phyloP scores from a whole-genome alignment of 1,140 invertebrate species.

The Drosophila kikkawai region DNA sequence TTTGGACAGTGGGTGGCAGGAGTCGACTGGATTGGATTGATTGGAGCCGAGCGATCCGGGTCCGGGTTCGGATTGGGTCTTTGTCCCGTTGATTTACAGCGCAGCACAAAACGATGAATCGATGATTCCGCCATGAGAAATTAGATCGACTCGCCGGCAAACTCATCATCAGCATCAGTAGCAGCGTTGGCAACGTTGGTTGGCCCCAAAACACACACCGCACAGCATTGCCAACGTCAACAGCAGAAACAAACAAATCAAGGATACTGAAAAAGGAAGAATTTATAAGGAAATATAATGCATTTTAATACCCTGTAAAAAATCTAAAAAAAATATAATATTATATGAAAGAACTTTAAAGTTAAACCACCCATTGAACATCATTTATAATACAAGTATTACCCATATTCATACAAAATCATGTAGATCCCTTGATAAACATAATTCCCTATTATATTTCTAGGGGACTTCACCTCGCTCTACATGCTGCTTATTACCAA shows the following conservation, averaged over 20 bases:
- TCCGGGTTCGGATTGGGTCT: constrained; percentile 33
- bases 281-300: no score
- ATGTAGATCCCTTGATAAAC: neutral
- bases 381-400: no score
- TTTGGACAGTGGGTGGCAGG: constrained; percentile 67
- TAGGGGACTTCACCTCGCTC: neutral
- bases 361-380: neutral
- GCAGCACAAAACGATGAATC: constrained; percentile 78
- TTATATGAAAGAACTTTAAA: neutral
- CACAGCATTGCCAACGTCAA: constrained; percentile 53
- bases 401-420: neutral
- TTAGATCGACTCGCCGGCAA: constrained; percentile 68
- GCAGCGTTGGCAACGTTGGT: constrained; percentile 38
- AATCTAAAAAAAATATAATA: neutral
- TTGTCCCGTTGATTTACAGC: constrained; percentile 73
- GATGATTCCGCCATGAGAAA: constrained; percentile 82
- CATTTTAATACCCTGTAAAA: neutral
- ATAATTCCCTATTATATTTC: neutral
- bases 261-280: constrained; percentile 5
- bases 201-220: constrained; percentile 31
- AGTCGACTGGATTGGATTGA: constrained; percentile 65
- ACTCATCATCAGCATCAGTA: constrained; percentile 78
- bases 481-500: neutral
- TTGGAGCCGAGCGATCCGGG: constrained; percentile 34
- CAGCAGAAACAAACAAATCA: constrained; percentile 75